Evolutionary conservation across 1,140 invertebrate species (phyloP).

Genomic region (Piezodorus guildinii): DNA sequence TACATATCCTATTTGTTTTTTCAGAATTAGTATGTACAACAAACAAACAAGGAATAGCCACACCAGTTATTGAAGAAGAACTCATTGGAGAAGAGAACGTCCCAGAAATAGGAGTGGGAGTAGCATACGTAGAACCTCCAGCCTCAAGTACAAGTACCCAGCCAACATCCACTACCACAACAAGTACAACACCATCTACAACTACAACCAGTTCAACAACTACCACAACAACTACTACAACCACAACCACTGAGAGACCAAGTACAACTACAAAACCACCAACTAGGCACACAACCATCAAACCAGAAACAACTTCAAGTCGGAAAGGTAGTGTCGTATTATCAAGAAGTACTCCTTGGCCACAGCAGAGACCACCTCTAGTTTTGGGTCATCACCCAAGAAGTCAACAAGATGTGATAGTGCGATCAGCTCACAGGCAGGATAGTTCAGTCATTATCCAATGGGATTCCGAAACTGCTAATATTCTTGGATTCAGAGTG

Average conservation of each 20-base stretch:
- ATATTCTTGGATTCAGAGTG: constrained; percentile 76
- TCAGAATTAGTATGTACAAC: constrained; percentile 37
- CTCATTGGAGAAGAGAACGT: constrained; percentile 36
- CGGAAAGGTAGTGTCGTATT: constrained; percentile 24
- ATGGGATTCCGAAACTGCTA: constrained; percentile 75
- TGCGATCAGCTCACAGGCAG: constrained; percentile 71
- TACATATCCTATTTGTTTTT: too few species aligned
- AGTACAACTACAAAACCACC: constrained; percentile 30
- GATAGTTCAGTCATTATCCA: constrained; percentile 81
- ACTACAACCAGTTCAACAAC: constrained; percentile 27
- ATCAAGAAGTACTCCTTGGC: constrained; percentile 24
- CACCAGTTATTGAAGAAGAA: constrained; percentile 37
- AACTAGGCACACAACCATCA: constrained; percentile 13
- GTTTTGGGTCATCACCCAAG: constrained; percentile 51
- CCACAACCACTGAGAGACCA: constrained; percentile 28
- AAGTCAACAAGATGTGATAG: constrained; percentile 52
- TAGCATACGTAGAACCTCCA: constrained; percentile 29
- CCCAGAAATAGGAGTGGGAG: constrained; percentile 28
- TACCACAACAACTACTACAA: constrained; percentile 29
- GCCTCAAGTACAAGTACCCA: constrained; percentile 27
- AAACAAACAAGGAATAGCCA: constrained; percentile 39
- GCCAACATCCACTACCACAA: constrained; percentile 27
- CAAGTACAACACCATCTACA: constrained; percentile 28
- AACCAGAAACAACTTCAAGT: constrained; percentile 33
- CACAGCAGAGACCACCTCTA: constrained; percentile 45